Evolutionary conservation across 1,140 invertebrate species (phyloP).

Genomic region (Drosophila lini): DNA sequence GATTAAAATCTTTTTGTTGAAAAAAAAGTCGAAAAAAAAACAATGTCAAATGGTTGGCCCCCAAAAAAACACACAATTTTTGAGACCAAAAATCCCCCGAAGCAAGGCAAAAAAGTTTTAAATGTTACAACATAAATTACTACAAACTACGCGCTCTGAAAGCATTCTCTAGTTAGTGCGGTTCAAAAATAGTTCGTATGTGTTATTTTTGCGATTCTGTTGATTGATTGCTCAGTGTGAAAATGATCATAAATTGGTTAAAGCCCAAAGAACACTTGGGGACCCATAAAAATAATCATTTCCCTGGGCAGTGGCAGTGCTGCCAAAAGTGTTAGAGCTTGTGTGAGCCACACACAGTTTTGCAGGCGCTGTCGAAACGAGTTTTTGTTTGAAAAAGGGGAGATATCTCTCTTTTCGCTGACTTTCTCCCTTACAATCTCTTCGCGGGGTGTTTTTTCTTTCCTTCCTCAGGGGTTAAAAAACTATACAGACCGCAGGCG

Average conservation of each 20-base stretch:
- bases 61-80: conserved; percentile 20
- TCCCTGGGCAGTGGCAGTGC: conserved; percentile 7
- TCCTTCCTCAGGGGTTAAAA: conserved; percentile 17
- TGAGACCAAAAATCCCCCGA: conserved; percentile 33
- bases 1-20: conserved; percentile 71
- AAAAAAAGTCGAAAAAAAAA: conserved; percentile 15
- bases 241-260: conserved; percentile 66
- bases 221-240: conserved; percentile 76
- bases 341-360: conserved; percentile 16
- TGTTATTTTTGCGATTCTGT: conserved; percentile 53
- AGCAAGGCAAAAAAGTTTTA: conserved; percentile 45
- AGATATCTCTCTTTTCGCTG: conserved; percentile 11
- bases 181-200: conserved; percentile 63
- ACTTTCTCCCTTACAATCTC: conserved; percentile 14
- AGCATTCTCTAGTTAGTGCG: conserved; percentile 65
- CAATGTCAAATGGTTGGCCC: conserved; percentile 30
- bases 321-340: conserved; percentile 12
- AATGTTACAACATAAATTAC: conserved; percentile 66
- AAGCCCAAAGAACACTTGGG: conserved; percentile 22
- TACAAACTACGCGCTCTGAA: conserved; percentile 35
- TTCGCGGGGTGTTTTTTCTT: conserved; percentile 25
- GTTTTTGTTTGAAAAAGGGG: conserved; percentile 29
- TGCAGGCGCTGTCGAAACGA: conserved; percentile 17
- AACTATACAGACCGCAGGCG: conserved; percentile 22
- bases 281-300: conserved; percentile 14